Base-by-base conservation (phyloP, 2,888 invertebrate genomes). In the Tribolium freemani region DNA sequence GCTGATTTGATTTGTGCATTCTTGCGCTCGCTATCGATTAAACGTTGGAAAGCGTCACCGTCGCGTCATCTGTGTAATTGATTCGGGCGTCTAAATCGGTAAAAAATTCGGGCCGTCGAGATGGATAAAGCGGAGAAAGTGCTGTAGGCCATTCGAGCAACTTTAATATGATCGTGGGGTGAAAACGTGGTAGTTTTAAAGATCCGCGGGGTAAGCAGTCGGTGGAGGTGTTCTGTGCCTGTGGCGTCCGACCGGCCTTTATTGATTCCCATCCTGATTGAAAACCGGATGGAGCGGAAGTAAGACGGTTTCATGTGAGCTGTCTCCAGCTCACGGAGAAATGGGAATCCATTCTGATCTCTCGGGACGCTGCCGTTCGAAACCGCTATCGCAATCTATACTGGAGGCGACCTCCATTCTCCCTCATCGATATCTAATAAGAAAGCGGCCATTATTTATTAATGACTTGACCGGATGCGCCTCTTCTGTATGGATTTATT, bases 271-370 rank as follows among this genome's bases (percentile, higher is more conserved):
- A 76, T 79, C 76, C 82, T 84, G 86, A 86, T 85, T 86, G 85
- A 85, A 86, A 86, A 86, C 77, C 84, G 84, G 84, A 85, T 85
- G 85, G 82, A 84, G 84, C 83, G 85, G 84, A 85, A 86, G 84
- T 84, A 85, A 85, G 83, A 79, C 80, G 81, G 82, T 83, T 84
- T 83, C 82, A 77, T 81, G 81, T 78, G 80, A 78, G 81, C 80
- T 79, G 81, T 81, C 81, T 82, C 81, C 80, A 80, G 80, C 78
- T 79, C 79, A 75, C 74, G 77, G 78, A 80, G 80, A 80, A 83
- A 83, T 80, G 78, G 79, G 81, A 82, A 81, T 80, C 82, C 81
- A 79, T 82, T 83, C 73, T 78, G 76, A 75, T 80, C 79, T 79
- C 80, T 77, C 78, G 78, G 78, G 80, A 78, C 80, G 75, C 61